Conservation (phyloP, 2,888 invertebrate species). For the Scaptomyza flava region DNA sequence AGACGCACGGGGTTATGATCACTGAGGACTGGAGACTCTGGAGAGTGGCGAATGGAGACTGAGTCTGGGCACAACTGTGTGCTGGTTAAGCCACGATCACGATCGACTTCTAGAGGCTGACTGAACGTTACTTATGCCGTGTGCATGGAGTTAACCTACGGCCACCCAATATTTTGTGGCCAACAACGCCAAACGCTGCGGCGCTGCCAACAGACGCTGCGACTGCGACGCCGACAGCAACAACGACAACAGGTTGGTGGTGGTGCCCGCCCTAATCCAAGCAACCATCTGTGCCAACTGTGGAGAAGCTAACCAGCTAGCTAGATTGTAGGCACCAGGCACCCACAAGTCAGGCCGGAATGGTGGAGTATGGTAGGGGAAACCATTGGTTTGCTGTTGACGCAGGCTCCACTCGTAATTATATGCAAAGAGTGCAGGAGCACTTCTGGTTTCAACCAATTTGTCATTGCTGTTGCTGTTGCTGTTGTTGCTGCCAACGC, state of each 20-base stretch:
- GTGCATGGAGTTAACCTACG: slow-evolving; percentile 77
- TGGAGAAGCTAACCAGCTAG: slow-evolving; percentile 1
- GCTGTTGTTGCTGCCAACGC: slow-evolving; percentile 21
- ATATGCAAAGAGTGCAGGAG: slow-evolving; percentile 71
- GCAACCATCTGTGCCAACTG: slow-evolving; percentile 20
- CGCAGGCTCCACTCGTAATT: slow-evolving; percentile 45
- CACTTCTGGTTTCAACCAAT: slow-evolving; percentile 75
- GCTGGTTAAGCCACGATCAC: slow-evolving; percentile 68
- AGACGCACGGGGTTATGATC: slow-evolving; percentile 30
- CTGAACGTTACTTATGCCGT: slow-evolving; percentile 78
- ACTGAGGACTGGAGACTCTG: slow-evolving; percentile 35
- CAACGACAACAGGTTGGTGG: slow-evolving; percentile 51
- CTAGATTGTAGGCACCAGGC: background rate
- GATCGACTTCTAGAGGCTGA: slow-evolving; percentile 77
- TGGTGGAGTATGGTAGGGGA: too few species aligned
- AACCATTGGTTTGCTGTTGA: slow-evolving; percentile 5
- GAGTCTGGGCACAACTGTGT: slow-evolving; percentile 46
- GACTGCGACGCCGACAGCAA: slow-evolving; percentile 30
- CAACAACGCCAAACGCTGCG: slow-evolving; percentile 5
- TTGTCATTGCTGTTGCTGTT: slow-evolving; percentile 58
- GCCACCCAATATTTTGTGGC: slow-evolving; percentile 60
- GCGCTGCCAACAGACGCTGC: slow-evolving; percentile 17
- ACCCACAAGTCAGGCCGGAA: too few species aligned
- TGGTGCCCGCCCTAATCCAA: slow-evolving; percentile 41
- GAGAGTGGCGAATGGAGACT: slow-evolving; percentile 29